Base-by-base conservation (phyloP, 2,888 invertebrate genomes). In the Orthosia cruda region DNA sequence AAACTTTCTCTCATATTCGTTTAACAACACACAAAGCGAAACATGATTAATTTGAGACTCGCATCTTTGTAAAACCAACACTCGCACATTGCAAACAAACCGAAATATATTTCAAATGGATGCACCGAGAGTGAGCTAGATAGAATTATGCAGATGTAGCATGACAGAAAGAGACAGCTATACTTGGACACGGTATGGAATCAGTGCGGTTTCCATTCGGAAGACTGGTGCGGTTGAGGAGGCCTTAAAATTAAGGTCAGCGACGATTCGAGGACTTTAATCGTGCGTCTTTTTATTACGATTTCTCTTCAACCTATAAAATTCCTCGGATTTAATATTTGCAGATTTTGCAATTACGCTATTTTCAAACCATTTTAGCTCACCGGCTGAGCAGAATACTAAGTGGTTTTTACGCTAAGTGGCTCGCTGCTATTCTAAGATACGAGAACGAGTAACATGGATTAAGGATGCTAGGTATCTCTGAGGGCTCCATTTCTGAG, bases 201-300 rank as follows among this genome's bases (percentile, higher is more conserved):
- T 89, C 83, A 84, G 88, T 89, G 89, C 70, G 92, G 91, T 90
- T 89, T 87, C 82, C 73, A 85, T 87, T 86, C 85, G 89, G 88
- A 90, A 89, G 88, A 87, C 85, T 84, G 78, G 80, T 81, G 85
- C 84, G 85, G 85, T 88, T 87, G 83, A 83, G 77, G 83, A 88
- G 85, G 82, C 82, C 77, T 82, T 74, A 66, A 83, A 75, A 84
- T 84, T 85, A 86, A 86, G 86, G 88, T 77, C 80, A 83, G 70
- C 65, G n/a, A 62, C 61, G 71, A 83, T 79, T 80, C 74, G 67
- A 77, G 62, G 71, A 59, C 74, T 81, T 85, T 63, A 64, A 71
- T 73, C 66, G 71, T 62, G 23, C 71, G 74, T 65, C 70, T 75
- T 77, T 83, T 81, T 74, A 79, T 74, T 69, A 66, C 12, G 32